Base-by-base conservation (phyloP, 2,113 vertebrate genomes). In the Neoarius graeffei region DNA sequence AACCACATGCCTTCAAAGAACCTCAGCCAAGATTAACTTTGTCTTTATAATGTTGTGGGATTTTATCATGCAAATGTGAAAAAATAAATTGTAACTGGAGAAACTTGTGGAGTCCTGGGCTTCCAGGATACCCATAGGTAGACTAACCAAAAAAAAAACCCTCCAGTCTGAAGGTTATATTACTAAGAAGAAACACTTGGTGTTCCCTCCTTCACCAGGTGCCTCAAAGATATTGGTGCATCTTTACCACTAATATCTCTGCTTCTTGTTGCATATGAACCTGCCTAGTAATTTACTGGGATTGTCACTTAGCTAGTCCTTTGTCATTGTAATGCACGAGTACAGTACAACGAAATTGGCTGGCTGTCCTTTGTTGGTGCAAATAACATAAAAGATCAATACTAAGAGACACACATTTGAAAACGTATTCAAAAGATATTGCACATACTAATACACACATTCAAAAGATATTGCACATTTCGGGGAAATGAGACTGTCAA, bases 21-120 rank as follows among this genome's bases (percentile, higher is more conserved):
- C 52, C 76, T 80, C 76, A 80, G 80, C 30, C 80, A 81, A 62
- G 56, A 81, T 59, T 20, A 60, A 62, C 57, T 25, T 81, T 57
- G 52, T 80, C 77, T 57, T 62, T 52, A 56, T 79, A 17, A 54
- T 56, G 76, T 57, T 80, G 50, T 77, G 48, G 74, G 48, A n/a
- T 52, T 77, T 76, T 48, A 50, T n/a, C 23, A 54, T 77, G 74
- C 17, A 52, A 14, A 27, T 79, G 52, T 56, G 52, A 5, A n/a
- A 52, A 77, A 66, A 59, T 54, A 69, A 20, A 48, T 10, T 14
- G 23, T 77, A 76, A 76, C 48, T 76, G 8, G 17, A 25, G 76
- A 77, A 77, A 77, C 23, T 9, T 50, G 73, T 10, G 11, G 19
- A 5, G 74, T 77, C 23, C 74, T 19, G 52, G 25, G 80, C 19